Conservation (phyloP, 2,113 vertebrate genomes). For the Canis aureus region DNA sequence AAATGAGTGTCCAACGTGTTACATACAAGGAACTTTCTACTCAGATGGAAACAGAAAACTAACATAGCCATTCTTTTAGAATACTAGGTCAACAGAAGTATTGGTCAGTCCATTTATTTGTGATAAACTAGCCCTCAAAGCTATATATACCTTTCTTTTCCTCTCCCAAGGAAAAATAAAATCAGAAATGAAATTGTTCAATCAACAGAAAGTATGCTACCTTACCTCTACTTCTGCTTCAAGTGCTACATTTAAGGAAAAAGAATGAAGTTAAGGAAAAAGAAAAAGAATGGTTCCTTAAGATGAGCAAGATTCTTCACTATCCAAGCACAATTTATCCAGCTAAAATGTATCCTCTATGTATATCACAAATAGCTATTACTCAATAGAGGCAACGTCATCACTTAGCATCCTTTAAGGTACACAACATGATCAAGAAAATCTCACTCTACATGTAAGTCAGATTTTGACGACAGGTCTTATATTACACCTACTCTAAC, state of each 20-base stretch:
- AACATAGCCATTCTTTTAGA: background rate
- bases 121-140: background rate
- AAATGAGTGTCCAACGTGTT: background rate
- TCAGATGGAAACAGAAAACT: background rate
- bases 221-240: background rate
- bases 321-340: background rate
- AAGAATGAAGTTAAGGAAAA: background rate
- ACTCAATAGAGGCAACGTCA: background rate
- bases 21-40: background rate
- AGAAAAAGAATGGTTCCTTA: background rate
- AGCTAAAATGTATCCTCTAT: background rate
- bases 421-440: background rate
- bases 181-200: background rate
- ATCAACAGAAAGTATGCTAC: background rate
- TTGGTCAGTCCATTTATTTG: background rate
- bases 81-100: background rate
- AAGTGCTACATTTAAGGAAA: background rate
- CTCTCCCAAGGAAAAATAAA: background rate
- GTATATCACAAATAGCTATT: background rate
- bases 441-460: background rate
- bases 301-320: background rate
- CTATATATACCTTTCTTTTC: background rate
- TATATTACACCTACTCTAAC: background rate
- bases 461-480: background rate
- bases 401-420: background rate